phyloP scores from a whole-genome alignment of 2,888 invertebrate genomes.

The Amphipoea oculea region DNA sequence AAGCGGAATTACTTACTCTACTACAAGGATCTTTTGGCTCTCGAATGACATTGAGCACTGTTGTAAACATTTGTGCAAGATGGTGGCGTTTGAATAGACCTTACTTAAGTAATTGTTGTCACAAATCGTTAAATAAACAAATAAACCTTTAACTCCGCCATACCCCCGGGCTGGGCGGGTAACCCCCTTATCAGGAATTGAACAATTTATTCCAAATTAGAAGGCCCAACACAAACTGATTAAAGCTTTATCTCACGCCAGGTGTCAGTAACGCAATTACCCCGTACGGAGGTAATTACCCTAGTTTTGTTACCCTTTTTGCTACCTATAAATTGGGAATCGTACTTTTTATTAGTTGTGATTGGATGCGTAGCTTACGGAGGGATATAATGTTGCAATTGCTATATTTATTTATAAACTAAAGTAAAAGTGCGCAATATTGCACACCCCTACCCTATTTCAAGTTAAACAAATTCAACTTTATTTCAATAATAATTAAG shows the following conservation, averaged over 20 bases:
- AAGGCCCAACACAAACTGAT: constrained; percentile 59
- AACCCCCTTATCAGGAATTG: constrained; percentile 30
- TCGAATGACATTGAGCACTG: no score
- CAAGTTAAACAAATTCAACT: no score
- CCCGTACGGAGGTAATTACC: constrained; percentile 45
- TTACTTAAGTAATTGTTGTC: background rate
- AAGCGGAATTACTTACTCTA: no score
- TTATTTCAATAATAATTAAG: no score
- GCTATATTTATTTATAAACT: no score
- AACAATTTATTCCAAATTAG: constrained; percentile 52
- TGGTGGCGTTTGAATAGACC: no score
- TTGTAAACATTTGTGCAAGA: no score
- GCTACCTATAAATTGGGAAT: constrained; percentile 34
- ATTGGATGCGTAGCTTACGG: background rate
- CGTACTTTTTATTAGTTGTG: constrained; percentile 30
- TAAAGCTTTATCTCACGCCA: constrained; percentile 54
- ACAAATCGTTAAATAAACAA: constrained; percentile 15
- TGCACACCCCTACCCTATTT: no score
- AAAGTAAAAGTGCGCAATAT: no score
- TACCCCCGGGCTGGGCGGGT: background rate
- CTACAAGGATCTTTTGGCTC: no score
- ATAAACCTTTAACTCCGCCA: background rate
- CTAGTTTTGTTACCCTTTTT: constrained; percentile 45
- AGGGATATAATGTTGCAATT: background rate
- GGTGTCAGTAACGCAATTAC: constrained; percentile 59